These are phyloP conservation scores for Drosophila acutilabella DNA, from an alignment of 2,888 invertebrate species.

Conservation along the genomic window DNA sequence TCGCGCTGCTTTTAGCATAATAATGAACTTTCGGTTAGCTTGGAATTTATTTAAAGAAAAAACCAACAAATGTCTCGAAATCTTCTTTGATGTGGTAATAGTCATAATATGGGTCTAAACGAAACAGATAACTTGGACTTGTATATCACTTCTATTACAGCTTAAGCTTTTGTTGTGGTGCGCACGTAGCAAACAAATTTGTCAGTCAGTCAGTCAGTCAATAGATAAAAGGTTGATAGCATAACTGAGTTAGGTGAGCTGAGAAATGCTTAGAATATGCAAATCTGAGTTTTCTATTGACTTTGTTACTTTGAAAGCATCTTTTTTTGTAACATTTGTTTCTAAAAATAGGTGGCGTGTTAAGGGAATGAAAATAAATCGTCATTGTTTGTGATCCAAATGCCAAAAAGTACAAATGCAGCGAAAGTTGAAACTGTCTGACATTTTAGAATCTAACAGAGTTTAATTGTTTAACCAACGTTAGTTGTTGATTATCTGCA, in stretches of 20 bases:
- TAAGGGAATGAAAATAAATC: slow-evolving; percentile 25
- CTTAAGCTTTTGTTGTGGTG: slow-evolving; percentile 11
- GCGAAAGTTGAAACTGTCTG: slow-evolving; percentile 45
- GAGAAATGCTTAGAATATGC: slow-evolving; percentile 44
- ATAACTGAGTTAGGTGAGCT: slow-evolving; percentile 6
- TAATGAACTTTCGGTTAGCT: slow-evolving; percentile 55
- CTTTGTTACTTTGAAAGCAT: background rate
- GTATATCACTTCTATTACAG: slow-evolving; percentile 33
- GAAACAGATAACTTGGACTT: slow-evolving; percentile 36
- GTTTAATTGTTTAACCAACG: slow-evolving; percentile 40
- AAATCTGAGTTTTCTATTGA: slow-evolving; percentile 30
- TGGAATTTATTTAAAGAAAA: slow-evolving; percentile 20
- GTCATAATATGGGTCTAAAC: slow-evolving; percentile 46
- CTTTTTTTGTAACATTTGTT: too few species aligned
- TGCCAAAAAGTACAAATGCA: slow-evolving; percentile 29
- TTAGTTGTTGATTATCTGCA: slow-evolving; percentile 47
- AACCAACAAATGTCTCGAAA: background rate
- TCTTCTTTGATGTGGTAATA: slow-evolving; percentile 58
- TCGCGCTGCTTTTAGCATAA: slow-evolving; percentile 53
- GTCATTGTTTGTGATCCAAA: slow-evolving; percentile 28
- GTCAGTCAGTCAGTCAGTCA: slow-evolving; percentile 46
- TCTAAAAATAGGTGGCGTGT: slow-evolving; percentile 1
- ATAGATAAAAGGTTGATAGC: slow-evolving; percentile 19
- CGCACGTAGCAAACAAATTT: slow-evolving; percentile 66
- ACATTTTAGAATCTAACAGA: slow-evolving; percentile 38